Percentiles rank a stretch among this genome's conserved stretches.
Evolutionary conservation across 2,888 invertebrate species (phyloP).

Genomic region (Pheosia gnoma): DNA sequence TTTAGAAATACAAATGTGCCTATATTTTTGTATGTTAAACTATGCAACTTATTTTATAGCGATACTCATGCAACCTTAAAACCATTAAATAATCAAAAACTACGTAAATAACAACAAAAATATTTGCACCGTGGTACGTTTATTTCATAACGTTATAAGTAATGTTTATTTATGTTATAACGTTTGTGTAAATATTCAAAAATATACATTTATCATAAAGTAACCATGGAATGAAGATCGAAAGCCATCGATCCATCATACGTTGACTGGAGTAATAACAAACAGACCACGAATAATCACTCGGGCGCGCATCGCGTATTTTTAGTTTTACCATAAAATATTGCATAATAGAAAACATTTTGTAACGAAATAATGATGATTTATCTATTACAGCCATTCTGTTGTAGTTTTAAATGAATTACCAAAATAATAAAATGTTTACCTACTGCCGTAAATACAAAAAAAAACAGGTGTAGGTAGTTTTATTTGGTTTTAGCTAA

Average conservation of each 20-base stretch:
- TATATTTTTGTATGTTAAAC: no score
- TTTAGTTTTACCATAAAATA: slow-evolving; percentile 14
- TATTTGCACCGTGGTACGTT: slow-evolving; percentile 2
- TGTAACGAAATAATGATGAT: no score
- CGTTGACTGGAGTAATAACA: slow-evolving; percentile 41
- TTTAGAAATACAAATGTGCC: no score
- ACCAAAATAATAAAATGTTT: no score
- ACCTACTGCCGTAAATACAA: no score
- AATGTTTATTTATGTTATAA: slow-evolving; percentile 8
- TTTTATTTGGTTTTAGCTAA: not conserved
- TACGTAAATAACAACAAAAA: not conserved
- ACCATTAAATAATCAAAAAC: not conserved
- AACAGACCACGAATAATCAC: slow-evolving; percentile 35
- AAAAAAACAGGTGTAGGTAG: not conserved
- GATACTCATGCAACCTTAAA: no score
- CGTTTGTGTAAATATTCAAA: slow-evolving; percentile 11
- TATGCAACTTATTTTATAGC: no score
- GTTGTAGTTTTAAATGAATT: no score
- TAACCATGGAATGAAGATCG: slow-evolving; percentile 30
- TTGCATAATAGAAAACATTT: no score
- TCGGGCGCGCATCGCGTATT: slow-evolving; percentile 25
- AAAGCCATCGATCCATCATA: slow-evolving; percentile 41
- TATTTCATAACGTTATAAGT: no score
- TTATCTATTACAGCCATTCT: no score
- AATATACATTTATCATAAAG: slow-evolving; percentile 26